phyloP scores from a whole-genome alignment of 2,113 vertebrate genomes.

The Propithecus coquereli region DNA sequence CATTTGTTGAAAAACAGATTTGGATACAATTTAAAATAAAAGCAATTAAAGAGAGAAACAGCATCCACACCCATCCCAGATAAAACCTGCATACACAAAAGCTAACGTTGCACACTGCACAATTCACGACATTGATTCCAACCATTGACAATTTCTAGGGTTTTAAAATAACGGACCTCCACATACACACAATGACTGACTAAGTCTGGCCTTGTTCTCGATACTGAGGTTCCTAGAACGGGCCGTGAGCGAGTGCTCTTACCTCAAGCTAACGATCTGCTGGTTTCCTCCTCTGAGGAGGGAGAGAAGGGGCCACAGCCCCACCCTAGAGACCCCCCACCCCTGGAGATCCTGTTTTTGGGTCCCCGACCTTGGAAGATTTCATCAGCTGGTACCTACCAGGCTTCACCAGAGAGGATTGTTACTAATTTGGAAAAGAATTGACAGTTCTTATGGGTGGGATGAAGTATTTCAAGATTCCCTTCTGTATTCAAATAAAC shows the following conservation, averaged over 20 bases:
- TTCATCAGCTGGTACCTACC: background rate
- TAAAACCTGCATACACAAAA: background rate
- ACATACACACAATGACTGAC: background rate
- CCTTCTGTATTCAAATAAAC: background rate
- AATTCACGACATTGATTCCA: background rate
- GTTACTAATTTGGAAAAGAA: background rate
- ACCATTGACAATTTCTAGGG: background rate
- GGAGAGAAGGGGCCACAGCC: no score
- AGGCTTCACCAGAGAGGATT: background rate
- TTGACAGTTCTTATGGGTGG: background rate
- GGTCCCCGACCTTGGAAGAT: background rate
- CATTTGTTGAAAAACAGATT: background rate
- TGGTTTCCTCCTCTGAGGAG: no score
- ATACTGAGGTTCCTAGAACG: background rate
- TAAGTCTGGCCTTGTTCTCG: background rate
- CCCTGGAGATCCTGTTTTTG: no score
- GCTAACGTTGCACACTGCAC: background rate
- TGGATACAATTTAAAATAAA: background rate
- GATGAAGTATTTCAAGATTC: background rate
- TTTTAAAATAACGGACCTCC: background rate
- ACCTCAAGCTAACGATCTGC: background rate
- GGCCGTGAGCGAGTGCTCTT: background rate
- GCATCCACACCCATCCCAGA: no score
- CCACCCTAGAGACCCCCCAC: no score
- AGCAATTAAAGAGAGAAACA: background rate